Conservation (phyloP, 1,140 invertebrate species). For the Drosophila lacertosa region DNA sequence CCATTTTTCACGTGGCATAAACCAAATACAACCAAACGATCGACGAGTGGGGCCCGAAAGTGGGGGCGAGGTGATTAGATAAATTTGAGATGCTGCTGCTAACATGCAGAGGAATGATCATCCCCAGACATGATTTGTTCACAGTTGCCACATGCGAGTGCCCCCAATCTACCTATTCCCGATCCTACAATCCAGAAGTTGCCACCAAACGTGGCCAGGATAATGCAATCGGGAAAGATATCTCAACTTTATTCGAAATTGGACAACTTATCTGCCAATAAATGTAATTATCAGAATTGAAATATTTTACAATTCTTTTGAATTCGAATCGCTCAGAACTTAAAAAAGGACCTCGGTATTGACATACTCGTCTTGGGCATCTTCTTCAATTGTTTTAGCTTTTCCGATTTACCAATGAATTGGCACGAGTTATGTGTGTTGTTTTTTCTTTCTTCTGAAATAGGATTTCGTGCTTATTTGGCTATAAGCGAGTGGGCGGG, state of each 20-base stretch:
- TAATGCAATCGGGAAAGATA: no score
- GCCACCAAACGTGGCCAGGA: no score
- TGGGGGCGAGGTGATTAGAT: slow-evolving; percentile 52
- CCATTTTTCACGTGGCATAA: slow-evolving; percentile 73
- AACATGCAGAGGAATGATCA: slow-evolving; percentile 47
- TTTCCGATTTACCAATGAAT: slow-evolving; percentile 50
- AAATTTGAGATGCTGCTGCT: slow-evolving; percentile 51
- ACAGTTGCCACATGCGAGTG: slow-evolving; percentile 28
- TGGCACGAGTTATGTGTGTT: slow-evolving; percentile 58
- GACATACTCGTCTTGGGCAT: no score
- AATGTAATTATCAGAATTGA: no score
- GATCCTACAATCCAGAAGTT: neutral
- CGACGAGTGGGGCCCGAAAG: neutral
- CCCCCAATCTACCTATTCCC: neutral
- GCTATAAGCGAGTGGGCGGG: slow-evolving; percentile 6
- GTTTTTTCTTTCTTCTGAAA: slow-evolving; percentile 60
- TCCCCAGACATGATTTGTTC: slow-evolving; percentile 56
- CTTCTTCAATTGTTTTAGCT: slow-evolving; percentile 24
- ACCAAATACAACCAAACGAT: slow-evolving; percentile 44
- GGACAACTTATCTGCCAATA: no score
- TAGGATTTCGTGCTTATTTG: slow-evolving; percentile 44
- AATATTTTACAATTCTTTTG: no score
- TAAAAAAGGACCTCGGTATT: neutral
- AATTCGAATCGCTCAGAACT: no score
- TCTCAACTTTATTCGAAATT: no score